Evolutionary conservation across 2,113 vertebrate genomes (phyloP), one percentile per base, ranked within the genome.

Genomic region (Pseudolaguvia tuberculata): DNA sequence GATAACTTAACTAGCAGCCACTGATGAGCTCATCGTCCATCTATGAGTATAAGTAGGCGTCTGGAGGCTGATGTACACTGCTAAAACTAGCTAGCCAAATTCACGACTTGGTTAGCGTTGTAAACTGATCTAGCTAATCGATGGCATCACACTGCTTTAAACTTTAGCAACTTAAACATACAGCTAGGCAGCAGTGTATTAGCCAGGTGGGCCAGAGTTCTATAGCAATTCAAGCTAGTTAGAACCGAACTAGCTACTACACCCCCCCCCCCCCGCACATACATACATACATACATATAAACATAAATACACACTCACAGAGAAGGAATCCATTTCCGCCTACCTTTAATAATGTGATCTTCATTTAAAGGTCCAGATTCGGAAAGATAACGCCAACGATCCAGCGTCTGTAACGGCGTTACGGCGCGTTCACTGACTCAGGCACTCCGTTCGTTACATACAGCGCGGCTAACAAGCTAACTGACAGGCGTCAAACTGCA

Each of bases 321-420:
- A 21, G 25, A 12, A 23, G 14, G 21, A 29, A 48, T 35, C 35
- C 17, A 29, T 5, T 75, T 52, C 29, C 52, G 50, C 90, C 89
- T 78, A 92, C 91, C 90, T 91, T 85, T 90, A 86, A 91, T 90
- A 88, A 87, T 88, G 88, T 87, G 90, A 89, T 91, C 90, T 91
- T 91, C 91, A 91, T 91, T 91, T 91, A 91, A 89, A 91, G 88
- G 90, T 87, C 88, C 89, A 89, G 88, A 89, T 87, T 85, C 89
- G 88, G 89, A 89, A 87, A 88, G 85, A 88, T 87, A 88, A 89
- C 86, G 88, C 88, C 88, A 90, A 86, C 88, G 86, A 87, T 91
- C 91, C 90, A 91, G 90, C 80, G 89, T 89, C 71, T 79, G 51
- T 59, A 50, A 50, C 42, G 39, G 69, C 48, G 48, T 70, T 68